Conservation (phyloP, 1,140 invertebrate genomes). For the Rhynchophorus ferrugineus region DNA sequence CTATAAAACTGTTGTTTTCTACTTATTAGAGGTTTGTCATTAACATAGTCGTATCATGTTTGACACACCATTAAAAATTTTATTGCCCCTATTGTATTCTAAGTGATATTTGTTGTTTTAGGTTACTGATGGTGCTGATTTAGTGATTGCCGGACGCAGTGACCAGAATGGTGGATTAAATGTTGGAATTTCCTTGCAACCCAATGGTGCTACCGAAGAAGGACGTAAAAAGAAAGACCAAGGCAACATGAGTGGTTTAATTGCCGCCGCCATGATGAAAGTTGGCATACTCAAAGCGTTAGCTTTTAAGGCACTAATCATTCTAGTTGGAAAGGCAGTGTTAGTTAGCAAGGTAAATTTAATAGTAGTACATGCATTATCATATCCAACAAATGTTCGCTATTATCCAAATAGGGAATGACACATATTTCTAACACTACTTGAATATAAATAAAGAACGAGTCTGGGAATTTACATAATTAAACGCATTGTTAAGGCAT, state of each 20-base stretch:
- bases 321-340: conserved; percentile 74
- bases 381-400: not conserved
- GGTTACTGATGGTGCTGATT: conserved; percentile 65
- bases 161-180: conserved; percentile 64
- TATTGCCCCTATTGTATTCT: too few relatives aligned
- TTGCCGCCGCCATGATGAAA: conserved; percentile 70
- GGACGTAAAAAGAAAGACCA: conserved; percentile 61
- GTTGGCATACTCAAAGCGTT: conserved; percentile 69
- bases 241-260: conserved; percentile 59
- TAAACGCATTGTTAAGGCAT: too few relatives aligned
- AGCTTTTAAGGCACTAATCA: conserved; percentile 70
- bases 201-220: conserved; percentile 36
- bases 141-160: conserved; percentile 60
- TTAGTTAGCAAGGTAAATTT: conserved; percentile 59
- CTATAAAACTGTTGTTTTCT: too few relatives aligned
- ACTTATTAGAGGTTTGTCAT: too few relatives aligned
- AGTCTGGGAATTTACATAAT: too few relatives aligned
- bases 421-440: too few relatives aligned
- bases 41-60: too few relatives aligned
- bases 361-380: not conserved
- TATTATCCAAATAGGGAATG: not conserved
- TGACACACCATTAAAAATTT: too few relatives aligned
- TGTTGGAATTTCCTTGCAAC: conserved; percentile 62
- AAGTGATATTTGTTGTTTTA: too few relatives aligned
- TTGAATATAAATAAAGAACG: too few relatives aligned